These are phyloP conservation scores for Pelodiscus sinensis DNA, from an alignment of 2,113 vertebrate genomes.

Conservation along the genomic window DNA sequence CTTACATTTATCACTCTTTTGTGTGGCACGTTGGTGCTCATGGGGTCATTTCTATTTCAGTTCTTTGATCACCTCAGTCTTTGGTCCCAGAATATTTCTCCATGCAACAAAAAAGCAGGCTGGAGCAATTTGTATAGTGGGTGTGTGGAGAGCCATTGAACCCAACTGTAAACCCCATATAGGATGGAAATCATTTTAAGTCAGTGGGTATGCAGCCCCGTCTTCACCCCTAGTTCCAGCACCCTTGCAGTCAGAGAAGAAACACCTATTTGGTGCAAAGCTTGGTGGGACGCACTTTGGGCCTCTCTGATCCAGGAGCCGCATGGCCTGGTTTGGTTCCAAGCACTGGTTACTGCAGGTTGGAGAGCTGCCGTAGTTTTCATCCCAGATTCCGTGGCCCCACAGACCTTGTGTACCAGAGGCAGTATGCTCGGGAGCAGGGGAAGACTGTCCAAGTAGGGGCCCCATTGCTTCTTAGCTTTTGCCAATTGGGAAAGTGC, in stretches of 20 bases:
- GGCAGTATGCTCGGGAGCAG: background rate
- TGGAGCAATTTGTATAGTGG: no score
- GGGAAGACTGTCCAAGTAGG: background rate
- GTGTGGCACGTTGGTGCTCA: background rate
- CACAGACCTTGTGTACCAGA: background rate
- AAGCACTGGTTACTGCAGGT: background rate
- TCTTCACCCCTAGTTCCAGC: no score
- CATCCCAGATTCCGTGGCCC: background rate
- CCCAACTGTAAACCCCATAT: no score
- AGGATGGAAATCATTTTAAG: no score
- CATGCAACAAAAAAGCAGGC: background rate
- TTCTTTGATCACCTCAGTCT: background rate
- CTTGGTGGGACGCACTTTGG: background rate
- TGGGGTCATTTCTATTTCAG: background rate
- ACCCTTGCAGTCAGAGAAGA: background rate
- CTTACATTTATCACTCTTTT: background rate
- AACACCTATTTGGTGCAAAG: background rate
- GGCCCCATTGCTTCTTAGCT: background rate
- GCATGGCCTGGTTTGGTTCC: background rate
- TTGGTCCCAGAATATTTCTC: background rate
- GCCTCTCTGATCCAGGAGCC: background rate
- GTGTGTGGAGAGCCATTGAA: no score
- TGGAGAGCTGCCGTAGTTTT: background rate
- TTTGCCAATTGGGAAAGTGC: background rate
- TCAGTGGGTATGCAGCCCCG: no score